These are phyloP conservation scores for Dasyornis broadbenti DNA, from an alignment of 2,113 vertebrate species.

Conservation along the genomic window DNA sequence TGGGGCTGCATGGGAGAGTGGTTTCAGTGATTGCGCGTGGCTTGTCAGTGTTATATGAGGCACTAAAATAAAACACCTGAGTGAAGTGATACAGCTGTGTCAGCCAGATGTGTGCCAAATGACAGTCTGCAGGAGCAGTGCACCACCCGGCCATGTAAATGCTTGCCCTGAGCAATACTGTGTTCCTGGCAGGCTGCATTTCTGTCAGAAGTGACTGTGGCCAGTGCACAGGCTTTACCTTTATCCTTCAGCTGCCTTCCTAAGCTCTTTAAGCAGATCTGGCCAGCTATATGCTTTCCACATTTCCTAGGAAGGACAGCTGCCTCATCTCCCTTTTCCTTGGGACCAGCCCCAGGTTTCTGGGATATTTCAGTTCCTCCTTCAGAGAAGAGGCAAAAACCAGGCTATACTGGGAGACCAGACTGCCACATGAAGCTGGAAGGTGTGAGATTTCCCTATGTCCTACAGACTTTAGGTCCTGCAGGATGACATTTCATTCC, in stretches of 20 bases:
- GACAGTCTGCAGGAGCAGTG: neutral
- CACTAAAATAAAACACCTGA: slow-evolving; percentile 26
- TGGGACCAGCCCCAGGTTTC: slow-evolving; percentile 5
- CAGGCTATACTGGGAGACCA: neutral
- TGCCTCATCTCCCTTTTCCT: slow-evolving; percentile 18
- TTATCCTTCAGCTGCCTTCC: slow-evolving; percentile 1
- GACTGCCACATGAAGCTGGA: neutral
- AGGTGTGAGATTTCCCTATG: neutral
- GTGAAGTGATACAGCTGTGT: slow-evolving; percentile 37
- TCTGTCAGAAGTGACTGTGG: slow-evolving; percentile 22
- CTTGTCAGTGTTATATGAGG: neutral
- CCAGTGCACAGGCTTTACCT: neutral
- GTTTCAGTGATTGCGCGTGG: neutral
- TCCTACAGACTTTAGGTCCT: neutral
- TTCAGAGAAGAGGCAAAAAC: slow-evolving; percentile 24
- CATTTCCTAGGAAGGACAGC: slow-evolving; percentile 3
- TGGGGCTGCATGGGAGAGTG: neutral
- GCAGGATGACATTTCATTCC: neutral
- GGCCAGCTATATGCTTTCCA: neutral
- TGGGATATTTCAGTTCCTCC: slow-evolving; percentile 2
- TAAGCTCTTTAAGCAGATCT: slow-evolving; percentile 27
- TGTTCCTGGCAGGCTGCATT: slow-evolving; percentile 4
- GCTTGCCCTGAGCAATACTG: neutral
- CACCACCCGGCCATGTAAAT: neutral
- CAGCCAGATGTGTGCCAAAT: slow-evolving; percentile 30